Evolutionary conservation across 2,888 invertebrate genomes (phyloP).

Genomic region (Geotrupes spiniger): DNA sequence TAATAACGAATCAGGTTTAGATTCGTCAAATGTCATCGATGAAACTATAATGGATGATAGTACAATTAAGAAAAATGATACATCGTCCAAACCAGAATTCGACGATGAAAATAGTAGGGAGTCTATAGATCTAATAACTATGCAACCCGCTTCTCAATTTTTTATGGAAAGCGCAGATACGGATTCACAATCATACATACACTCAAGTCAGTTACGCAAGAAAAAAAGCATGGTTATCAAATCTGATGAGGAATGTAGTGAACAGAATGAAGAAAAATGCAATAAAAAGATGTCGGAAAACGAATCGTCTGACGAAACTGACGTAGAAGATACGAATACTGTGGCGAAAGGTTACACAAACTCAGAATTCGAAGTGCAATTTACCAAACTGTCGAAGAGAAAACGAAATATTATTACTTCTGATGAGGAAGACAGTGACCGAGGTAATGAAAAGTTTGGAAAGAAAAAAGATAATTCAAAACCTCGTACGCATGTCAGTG

Average conservation of each 20-base stretch:
- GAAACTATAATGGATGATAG: slow-evolving; percentile 8
- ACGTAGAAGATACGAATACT: background rate
- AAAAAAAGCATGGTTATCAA: slow-evolving; percentile 6
- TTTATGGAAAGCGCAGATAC: background rate
- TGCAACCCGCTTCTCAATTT: slow-evolving; percentile 23
- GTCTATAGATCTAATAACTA: slow-evolving; percentile 33
- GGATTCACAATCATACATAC: slow-evolving; percentile 13
- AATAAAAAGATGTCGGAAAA: slow-evolving; percentile 3
- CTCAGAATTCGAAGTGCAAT: background rate
- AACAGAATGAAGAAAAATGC: slow-evolving; percentile 7
- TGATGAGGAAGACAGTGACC: background rate
- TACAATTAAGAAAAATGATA: background rate
- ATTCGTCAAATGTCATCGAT: slow-evolving; percentile 8
- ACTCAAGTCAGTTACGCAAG: slow-evolving; percentile 8
- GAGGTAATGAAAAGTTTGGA: background rate
- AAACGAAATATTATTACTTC: slow-evolving; percentile 8
- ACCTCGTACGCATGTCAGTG: no score
- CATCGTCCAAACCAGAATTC: background rate
- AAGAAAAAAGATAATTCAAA: no score
- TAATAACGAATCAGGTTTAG: background rate
- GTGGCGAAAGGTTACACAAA: no score
- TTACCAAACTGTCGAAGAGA: no score
- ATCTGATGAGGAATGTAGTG: slow-evolving; percentile 5
- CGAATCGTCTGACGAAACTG: slow-evolving; percentile 1
- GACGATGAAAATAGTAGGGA: slow-evolving; percentile 28